Base-by-base conservation (phyloP, 2,888 invertebrate species). In the Metacarcinus magister region DNA sequence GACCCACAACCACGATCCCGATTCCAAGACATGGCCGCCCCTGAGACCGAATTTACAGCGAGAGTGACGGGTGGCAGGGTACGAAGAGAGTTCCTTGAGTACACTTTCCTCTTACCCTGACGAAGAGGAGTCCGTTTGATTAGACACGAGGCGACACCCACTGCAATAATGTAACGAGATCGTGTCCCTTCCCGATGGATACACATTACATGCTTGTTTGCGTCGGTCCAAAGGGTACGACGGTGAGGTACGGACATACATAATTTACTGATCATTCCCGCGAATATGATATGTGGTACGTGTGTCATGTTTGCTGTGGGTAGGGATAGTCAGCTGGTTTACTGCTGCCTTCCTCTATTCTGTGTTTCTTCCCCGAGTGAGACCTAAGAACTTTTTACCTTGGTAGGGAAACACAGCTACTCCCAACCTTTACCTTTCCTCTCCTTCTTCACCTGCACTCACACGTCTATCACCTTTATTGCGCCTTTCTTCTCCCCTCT, bases 401-500 rank as follows among this genome's bases (percentile, higher is more conserved):
- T 60, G 48, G 13, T 5, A 48, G 48, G 48, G 7, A 48, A 48
- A 48, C 48, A 48, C 13, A 5, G 13, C 48, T 13, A 48, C 48
- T 48, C 48, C 48, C 13, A 13, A 48, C 48, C 60, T 19, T 60
- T 19, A 7, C 60, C 60, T 60, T 60, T 60, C 60, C 60, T 60
- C 60, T 60, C 60, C 16, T 16, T 60, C 60, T 19, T 2, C 60
- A 60, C 60, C 60, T 60, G 60, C 5, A 60, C 60, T 60, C 60
- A 60, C 60, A 60, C 60, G 16, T 60, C 60, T 19, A 60, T 60
- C 60, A 60, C 60, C 60, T 19, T 89, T 89, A 89, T 89, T 89
- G 44, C 90, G 46, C 10, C 10, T 32, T 28, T 89, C 90, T 19
- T 16, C 16, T 60, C 60, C 16, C 60, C 60, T 16, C 60, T 60